phyloP scores from a whole-genome alignment of 2,113 vertebrate genomes.

The Setophaga coronata region DNA sequence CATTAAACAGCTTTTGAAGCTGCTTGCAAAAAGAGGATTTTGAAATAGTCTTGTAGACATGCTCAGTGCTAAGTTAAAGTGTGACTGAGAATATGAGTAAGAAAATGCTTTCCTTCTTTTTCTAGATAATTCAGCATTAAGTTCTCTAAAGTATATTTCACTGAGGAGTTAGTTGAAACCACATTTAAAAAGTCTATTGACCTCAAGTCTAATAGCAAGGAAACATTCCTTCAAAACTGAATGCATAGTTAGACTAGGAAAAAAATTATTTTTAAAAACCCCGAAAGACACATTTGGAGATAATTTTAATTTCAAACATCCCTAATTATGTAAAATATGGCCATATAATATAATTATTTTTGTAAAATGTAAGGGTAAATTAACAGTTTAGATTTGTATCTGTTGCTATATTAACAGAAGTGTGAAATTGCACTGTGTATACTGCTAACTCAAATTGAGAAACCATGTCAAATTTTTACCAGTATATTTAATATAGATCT shows the following conservation, averaged over 20 bases:
- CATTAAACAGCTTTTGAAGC: background rate
- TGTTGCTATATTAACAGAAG: background rate
- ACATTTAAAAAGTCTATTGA: background rate
- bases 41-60: background rate
- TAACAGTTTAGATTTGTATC: background rate
- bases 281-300: background rate
- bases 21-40: background rate
- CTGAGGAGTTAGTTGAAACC: background rate
- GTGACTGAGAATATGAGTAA: background rate
- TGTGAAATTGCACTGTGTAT: background rate
- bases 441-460: background rate
- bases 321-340: background rate
- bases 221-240: background rate
- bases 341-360: background rate
- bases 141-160: background rate
- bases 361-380: background rate
- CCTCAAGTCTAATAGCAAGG: background rate
- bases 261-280: background rate
- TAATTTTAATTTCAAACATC: background rate
- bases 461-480: background rate
- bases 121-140: background rate
- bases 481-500: background rate
- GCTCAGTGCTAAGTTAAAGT: background rate
- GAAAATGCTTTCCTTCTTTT: background rate
- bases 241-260: background rate